These are phyloP conservation scores for Heliconius erato DNA, from an alignment of 2,888 invertebrate species.

Conservation along the genomic window DNA sequence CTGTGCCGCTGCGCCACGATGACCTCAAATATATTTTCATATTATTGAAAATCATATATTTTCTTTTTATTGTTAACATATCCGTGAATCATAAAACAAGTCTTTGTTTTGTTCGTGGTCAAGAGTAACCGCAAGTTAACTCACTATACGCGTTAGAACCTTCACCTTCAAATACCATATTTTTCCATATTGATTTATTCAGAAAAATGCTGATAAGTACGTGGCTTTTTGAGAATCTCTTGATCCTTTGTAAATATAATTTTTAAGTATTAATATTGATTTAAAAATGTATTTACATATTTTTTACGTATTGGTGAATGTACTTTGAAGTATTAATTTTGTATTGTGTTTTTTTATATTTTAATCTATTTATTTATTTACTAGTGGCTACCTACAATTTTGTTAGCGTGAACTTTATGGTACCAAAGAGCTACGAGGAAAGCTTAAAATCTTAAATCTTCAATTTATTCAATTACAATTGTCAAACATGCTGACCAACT, in stretches of 20 bases:
- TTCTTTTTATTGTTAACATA: too few relatives aligned
- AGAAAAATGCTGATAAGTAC: not conserved
- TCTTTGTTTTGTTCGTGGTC: conserved; percentile 25
- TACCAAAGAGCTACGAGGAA: too few relatives aligned
- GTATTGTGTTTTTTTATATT: too few relatives aligned
- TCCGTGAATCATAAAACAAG: conserved; percentile 18
- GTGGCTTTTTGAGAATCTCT: not conserved
- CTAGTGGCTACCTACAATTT: too few relatives aligned
- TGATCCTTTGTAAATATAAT: conserved; percentile 2
- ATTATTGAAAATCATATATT: not conserved
- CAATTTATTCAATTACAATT: too few relatives aligned
- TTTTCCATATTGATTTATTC: conserved; percentile 19
- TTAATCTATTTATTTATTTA: too few relatives aligned
- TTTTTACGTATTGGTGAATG: not conserved
- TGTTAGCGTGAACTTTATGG: too few relatives aligned
- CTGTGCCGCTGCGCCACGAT: too few relatives aligned
- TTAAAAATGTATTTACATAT: not conserved
- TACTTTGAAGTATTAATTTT: too few relatives aligned
- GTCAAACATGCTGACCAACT: too few relatives aligned
- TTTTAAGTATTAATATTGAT: not conserved
- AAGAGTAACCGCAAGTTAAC: conserved; percentile 33
- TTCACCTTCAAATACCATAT: conserved; percentile 28
- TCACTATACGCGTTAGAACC: conserved; percentile 1
- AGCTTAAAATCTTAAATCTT: too few relatives aligned
- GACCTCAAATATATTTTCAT: not conserved